Evolutionary conservation across 2,113 vertebrate species (phyloP).

Genomic region (Pseudopodoces humilis): DNA sequence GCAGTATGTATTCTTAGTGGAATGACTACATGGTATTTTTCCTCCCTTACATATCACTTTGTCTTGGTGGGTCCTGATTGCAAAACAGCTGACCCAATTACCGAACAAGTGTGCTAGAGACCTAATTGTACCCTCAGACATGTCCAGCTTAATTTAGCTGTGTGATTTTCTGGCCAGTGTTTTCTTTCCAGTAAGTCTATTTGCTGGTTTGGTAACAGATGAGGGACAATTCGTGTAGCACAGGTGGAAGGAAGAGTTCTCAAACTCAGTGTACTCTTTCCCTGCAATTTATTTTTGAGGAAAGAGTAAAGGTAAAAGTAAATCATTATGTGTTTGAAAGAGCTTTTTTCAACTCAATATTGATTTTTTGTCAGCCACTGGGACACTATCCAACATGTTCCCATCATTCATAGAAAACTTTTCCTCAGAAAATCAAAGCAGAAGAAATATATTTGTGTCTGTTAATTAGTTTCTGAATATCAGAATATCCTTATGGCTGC

Average conservation of each 20-base stretch:
- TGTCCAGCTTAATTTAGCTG: not conserved
- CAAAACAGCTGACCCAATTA: constrained; percentile 6
- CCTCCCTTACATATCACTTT: not conserved
- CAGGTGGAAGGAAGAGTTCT: constrained; percentile 44
- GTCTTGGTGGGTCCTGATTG: not conserved
- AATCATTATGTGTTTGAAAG: constrained; percentile 33
- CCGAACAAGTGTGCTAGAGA: not conserved
- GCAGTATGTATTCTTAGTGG: not conserved
- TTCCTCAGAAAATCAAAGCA: not conserved
- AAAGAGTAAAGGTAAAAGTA: not conserved
- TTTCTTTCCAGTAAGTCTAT: constrained; percentile 5
- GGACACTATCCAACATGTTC: not conserved
- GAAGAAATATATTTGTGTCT: not conserved
- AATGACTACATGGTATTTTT: not conserved
- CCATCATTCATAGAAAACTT: not conserved
- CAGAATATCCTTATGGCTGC: not conserved
- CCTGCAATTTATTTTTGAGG: not conserved
- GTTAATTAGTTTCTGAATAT: not conserved
- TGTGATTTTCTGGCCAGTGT: constrained; percentile 27
- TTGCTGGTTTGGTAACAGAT: constrained; percentile 38
- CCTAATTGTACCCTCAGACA: not conserved
- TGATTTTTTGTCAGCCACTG: not conserved
- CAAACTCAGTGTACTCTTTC: constrained; percentile 11
- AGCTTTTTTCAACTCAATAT: not conserved
- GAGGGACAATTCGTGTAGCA: constrained; percentile 38